Conservation (phyloP, 1,140 invertebrate species). For the Hycleus cichorii region DNA sequence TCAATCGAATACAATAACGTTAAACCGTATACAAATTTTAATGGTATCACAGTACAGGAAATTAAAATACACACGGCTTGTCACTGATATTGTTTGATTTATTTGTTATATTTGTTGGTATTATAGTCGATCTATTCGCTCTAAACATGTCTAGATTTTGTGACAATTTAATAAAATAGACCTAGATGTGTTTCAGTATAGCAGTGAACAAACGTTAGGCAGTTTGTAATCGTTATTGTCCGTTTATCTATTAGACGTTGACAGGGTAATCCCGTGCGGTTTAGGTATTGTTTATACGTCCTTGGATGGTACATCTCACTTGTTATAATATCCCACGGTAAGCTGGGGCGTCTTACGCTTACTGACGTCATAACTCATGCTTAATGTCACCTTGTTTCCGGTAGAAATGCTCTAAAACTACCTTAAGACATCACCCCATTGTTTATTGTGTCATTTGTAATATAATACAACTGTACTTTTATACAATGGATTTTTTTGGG, state of each 20-base stretch:
- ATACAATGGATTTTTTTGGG: too few species aligned
- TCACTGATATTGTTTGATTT: too few species aligned
- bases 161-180: too few species aligned
- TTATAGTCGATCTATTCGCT: too few species aligned
- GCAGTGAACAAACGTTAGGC: neutral
- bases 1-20: slow-evolving; percentile 25
- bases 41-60: slow-evolving; percentile 28
- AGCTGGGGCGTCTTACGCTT: slow-evolving; percentile 25
- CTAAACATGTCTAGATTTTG: too few species aligned
- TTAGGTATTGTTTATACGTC: slow-evolving; percentile 26
- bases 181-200: too few species aligned
- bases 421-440: slow-evolving; percentile 20
- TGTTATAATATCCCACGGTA: slow-evolving; percentile 28
- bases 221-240: slow-evolving; percentile 27
- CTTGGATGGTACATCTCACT: slow-evolving; percentile 23
- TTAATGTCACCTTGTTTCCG: slow-evolving; percentile 27
- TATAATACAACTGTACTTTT: neutral
- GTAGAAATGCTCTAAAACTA: slow-evolving; percentile 18
- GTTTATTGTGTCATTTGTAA: slow-evolving; percentile 18
- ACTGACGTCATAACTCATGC: slow-evolving; percentile 30
- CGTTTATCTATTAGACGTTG: slow-evolving; percentile 26
- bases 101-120: too few species aligned
- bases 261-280: slow-evolving; percentile 24
- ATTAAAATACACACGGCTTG: slow-evolving; percentile 20
- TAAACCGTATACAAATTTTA: slow-evolving; percentile 19